phyloP scores from a whole-genome alignment of 1,140 invertebrate species.

The Sinonovacula constricta region DNA sequence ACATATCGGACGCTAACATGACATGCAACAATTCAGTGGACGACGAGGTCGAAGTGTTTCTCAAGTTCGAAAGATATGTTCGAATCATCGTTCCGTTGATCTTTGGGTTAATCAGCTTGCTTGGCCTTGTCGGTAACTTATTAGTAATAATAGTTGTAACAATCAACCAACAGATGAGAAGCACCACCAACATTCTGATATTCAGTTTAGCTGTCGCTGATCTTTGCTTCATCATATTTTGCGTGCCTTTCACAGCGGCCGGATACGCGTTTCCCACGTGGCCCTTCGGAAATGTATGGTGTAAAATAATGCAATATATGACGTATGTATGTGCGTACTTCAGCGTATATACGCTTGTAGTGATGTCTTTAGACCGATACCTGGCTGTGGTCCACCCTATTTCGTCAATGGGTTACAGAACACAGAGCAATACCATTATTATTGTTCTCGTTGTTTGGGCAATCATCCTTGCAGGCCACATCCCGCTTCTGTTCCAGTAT shows the following conservation, averaged over 20 bases:
- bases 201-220: conserved; percentile 92
- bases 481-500: conserved; percentile 88
- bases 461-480: conserved; percentile 84
- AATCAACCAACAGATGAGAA: conserved; percentile 93
- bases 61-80: conserved; percentile 64
- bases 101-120: conserved; percentile 91
- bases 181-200: conserved; percentile 95
- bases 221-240: conserved; percentile 95
- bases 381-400: conserved; percentile 97
- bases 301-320: conserved; percentile 89
- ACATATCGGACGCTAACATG: no score
- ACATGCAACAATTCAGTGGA: no score
- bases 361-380: conserved; percentile 97
- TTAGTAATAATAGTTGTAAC: conserved; percentile 91
- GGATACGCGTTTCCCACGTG: conserved; percentile 82
- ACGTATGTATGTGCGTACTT: conserved; percentile 91
- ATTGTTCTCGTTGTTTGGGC: conserved; percentile 87
- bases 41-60: background rate
- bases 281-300: conserved; percentile 95
- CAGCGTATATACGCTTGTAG: conserved; percentile 94
- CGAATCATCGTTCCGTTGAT: conserved; percentile 86
- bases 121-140: conserved; percentile 93
- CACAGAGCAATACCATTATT: conserved; percentile 89
- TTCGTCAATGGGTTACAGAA: conserved; percentile 91
- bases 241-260: conserved; percentile 85